These are phyloP conservation scores for Anguilla anguilla DNA, from an alignment of 2,797 vertebrate species.

Conservation along the genomic window DNA sequence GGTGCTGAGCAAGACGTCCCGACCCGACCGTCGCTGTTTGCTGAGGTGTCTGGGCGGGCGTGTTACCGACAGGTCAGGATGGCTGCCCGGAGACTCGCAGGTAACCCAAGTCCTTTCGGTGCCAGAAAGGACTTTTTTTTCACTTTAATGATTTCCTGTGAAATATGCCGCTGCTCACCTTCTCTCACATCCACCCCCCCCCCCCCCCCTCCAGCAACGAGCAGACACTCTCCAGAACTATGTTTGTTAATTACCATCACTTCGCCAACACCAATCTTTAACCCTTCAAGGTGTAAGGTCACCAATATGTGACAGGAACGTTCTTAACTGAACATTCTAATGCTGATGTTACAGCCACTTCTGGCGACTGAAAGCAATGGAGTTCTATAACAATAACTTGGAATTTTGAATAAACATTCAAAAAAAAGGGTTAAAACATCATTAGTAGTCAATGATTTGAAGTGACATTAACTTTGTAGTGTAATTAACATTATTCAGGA, in stretches of 20 bases:
- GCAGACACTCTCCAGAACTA: background rate
- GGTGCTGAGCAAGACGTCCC: background rate
- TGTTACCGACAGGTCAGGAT: background rate
- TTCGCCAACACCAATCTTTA: background rate
- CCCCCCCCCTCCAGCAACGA: background rate
- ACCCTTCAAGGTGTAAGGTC: no score
- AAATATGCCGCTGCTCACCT: background rate
- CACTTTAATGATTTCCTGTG: background rate
- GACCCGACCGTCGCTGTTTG: background rate
- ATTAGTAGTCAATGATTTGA: no score
- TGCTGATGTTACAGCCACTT: no score
- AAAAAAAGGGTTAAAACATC: no score
- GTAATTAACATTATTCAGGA: background rate
- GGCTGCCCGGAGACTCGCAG: background rate
- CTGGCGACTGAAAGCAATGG: no score
- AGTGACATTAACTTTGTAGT: no score
- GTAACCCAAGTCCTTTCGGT: background rate
- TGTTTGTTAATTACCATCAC: background rate
- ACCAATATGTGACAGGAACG: no score
- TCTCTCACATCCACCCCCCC: background rate
- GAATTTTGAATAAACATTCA: no score
- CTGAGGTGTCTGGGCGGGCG: slow-evolving; percentile 7
- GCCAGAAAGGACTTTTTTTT: no score
- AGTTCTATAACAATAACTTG: no score
- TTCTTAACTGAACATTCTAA: no score